Evolutionary conservation across 2,113 vertebrate genomes (phyloP).

Genomic region (Scomber scombrus): DNA sequence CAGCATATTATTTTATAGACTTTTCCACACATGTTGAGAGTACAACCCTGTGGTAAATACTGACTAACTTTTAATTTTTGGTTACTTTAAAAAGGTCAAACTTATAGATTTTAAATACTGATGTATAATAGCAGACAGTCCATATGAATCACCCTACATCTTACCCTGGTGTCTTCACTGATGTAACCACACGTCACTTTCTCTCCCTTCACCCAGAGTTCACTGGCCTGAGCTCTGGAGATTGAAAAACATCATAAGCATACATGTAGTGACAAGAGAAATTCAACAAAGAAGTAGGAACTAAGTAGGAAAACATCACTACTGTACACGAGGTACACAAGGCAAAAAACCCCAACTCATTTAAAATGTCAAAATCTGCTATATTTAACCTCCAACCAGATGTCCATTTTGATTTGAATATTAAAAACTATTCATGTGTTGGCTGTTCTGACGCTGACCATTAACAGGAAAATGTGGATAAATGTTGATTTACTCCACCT

Average conservation of each 20-base stretch:
- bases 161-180: slow-evolving; percentile 96
- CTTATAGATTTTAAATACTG: too few species aligned
- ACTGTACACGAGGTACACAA: not conserved
- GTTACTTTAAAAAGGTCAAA: not conserved
- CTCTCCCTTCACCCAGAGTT: slow-evolving; percentile 98
- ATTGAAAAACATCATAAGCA: not conserved
- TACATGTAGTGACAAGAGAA: not conserved
- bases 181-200: slow-evolving; percentile 99
- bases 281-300: not conserved
- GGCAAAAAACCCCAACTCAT: too few species aligned
- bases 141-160: not conserved
- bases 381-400: not conserved
- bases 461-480: not conserved
- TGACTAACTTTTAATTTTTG: too few species aligned
- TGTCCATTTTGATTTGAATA: too few species aligned
- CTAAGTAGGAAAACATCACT: too few species aligned
- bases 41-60: too few species aligned
- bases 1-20: too few species aligned
- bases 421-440: too few species aligned
- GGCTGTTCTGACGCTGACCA: not conserved
- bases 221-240: slow-evolving; percentile 94
- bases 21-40: too few species aligned
- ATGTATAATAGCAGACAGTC: too few species aligned
- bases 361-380: too few species aligned
- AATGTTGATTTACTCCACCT: not conserved